A percentile compares a stretch with the other conserved stretches of the same genome.
Conservation (phyloP, 2,113 vertebrate species). For the Neoarius graeffei region DNA sequence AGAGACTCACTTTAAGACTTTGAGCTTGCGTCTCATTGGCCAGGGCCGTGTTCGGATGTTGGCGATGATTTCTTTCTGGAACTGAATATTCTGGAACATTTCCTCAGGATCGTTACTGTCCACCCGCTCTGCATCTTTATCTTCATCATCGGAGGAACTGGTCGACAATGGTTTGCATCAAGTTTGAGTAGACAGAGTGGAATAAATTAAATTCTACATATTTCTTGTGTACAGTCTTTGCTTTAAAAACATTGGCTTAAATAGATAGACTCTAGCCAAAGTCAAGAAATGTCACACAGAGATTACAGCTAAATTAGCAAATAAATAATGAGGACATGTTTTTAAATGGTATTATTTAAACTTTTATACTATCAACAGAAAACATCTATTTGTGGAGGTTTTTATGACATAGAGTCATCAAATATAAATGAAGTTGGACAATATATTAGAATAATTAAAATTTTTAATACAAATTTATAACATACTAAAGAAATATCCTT, state of each 20-base stretch:
- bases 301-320: neutral
- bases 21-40: constrained; percentile 94
- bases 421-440: neutral
- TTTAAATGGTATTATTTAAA: neutral
- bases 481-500: neutral
- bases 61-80: constrained; percentile 94
- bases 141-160: constrained; percentile 86
- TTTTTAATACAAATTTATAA: neutral
- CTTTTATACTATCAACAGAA: neutral
- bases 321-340: neutral
- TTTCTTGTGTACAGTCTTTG: neutral
- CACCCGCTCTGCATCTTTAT: constrained; percentile 75
- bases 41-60: constrained; percentile 90
- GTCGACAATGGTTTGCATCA: neutral
- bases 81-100: constrained; percentile 97
- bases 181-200: neutral
- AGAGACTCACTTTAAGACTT: constrained; percentile 80
- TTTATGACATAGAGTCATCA: neutral
- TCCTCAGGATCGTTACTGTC: constrained; percentile 91
- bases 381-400: neutral
- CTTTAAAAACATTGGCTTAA: neutral
- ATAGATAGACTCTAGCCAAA: neutral
- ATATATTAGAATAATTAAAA: neutral
- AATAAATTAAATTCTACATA: neutral
- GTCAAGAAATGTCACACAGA: neutral